Base-by-base conservation (phyloP, 2,888 invertebrate species). In the Tillus elongatus region DNA sequence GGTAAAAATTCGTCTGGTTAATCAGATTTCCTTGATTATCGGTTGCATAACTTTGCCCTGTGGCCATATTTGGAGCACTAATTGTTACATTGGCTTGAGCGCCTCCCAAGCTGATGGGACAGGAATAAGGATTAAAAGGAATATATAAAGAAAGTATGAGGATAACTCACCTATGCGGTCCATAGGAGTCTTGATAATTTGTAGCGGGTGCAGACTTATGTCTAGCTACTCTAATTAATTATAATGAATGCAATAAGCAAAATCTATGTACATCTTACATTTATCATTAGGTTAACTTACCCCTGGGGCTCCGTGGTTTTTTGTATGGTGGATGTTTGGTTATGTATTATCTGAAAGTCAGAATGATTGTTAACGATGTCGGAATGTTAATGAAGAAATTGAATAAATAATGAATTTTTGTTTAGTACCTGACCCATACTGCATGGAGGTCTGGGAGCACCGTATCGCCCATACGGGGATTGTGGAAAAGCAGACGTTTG, bases 391-490 rank as follows among this genome's bases (percentile, higher is more conserved):
- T 15, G 30, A 35, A 30, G 16, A 19, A 30, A 16, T 16, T 24
- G 26, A 34, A 36, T 36, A 41, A 39, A 37, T 43, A 14, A 2
- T 2, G 6, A 12, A 9, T 10, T 36, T 15, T 34, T 30, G 9
- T 19, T 19, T n/a, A n/a, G n/a, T 62, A 79, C 78, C 70, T 75
- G 74, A 49, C 75, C 77, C 76, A 79, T 77, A 48, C 77, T 77
- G 67, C 78, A 77, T 36, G 70, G 70, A 43, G 77, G 78, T 49
- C 75, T 68, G 27, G 70, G 70, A 12, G 78, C 78, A 33, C 74
- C 77, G 54, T 78, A 77, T 44, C 79, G 70, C 42, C 77, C 77
- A 46, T 67, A 68, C 33, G 68, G 32, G 8, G 56, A 51, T 19
- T 53, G 47, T 30, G 48, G 19, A 19, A 39, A 39, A 6, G 12